A percentile compares a stretch with the other conserved stretches of the same genome.
These are phyloP conservation scores for Microtus pennsylvanicus DNA, from an alignment of 2,113 vertebrate genomes.

Conservation along the genomic window DNA sequence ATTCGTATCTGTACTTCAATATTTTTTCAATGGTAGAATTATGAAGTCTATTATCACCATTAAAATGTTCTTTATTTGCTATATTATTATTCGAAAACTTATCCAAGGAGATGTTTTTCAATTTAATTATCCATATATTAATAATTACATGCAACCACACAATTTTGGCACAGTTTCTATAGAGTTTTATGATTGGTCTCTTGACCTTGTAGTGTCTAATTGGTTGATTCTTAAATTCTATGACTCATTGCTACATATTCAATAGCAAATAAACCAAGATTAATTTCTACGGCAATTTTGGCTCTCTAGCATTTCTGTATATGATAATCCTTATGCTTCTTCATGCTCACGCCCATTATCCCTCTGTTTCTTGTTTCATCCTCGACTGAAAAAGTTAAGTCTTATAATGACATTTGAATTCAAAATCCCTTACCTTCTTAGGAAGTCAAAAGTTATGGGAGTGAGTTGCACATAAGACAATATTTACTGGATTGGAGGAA, in stretches of 20 bases:
- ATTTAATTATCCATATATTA: background rate
- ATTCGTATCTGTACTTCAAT: background rate
- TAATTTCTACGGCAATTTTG: constrained; percentile 26
- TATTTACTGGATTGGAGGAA: constrained; percentile 23
- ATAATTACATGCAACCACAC: constrained; percentile 8
- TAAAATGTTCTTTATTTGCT: background rate
- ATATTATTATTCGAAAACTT: background rate
- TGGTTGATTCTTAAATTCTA: background rate
- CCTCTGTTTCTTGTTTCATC: constrained; percentile 43
- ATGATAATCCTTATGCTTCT: background rate
- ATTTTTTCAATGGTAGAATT: background rate
- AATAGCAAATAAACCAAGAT: background rate
- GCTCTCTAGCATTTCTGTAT: background rate
- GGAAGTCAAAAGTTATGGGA: constrained; percentile 6
- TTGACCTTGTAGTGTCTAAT: background rate
- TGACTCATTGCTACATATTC: background rate
- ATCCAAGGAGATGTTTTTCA: constrained; percentile 1
- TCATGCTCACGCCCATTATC: background rate
- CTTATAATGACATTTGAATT: background rate
- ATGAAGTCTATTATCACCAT: background rate
- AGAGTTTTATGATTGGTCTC: background rate
- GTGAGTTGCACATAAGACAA: background rate
- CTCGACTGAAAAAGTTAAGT: background rate
- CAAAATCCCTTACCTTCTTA: constrained; percentile 10
- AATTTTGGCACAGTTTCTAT: constrained; percentile 13